phyloP scores from a whole-genome alignment of 2,888 invertebrate species.

The Anarsia innoxiella region DNA sequence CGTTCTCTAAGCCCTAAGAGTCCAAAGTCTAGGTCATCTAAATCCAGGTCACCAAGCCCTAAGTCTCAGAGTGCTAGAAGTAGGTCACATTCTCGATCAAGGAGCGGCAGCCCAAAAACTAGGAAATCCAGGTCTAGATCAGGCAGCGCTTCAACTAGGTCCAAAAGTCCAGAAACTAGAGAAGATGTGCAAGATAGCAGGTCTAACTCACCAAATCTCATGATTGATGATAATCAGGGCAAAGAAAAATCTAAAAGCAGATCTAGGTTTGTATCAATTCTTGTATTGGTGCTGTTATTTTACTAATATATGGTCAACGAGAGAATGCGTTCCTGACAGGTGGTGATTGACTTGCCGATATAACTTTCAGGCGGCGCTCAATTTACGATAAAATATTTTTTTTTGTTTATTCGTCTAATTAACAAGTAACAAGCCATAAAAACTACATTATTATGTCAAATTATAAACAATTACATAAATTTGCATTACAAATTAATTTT shows the following conservation, averaged over 20 bases:
- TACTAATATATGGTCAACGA: too few species aligned
- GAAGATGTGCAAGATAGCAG: constrained; percentile 57
- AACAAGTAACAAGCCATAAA: too few species aligned
- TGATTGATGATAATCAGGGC: constrained; percentile 64
- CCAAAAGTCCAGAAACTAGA: constrained; percentile 46
- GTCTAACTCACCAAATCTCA: constrained; percentile 70
- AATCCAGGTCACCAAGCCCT: constrained; percentile 33
- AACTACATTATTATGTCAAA: too few species aligned
- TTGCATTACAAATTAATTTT: too few species aligned
- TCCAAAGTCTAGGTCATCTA: constrained; percentile 33
- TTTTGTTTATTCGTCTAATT: too few species aligned
- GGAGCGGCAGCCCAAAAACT: constrained; percentile 49
- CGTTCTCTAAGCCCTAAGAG: constrained; percentile 48
- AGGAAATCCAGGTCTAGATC: constrained; percentile 39
- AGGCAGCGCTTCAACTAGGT: constrained; percentile 46
- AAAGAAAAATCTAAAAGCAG: constrained; percentile 59
- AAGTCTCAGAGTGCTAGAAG: constrained; percentile 37
- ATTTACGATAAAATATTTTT: too few species aligned
- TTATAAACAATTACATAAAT: too few species aligned
- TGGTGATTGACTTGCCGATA: too few species aligned
- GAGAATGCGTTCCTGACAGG: too few species aligned
- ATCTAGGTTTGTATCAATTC: too few species aligned
- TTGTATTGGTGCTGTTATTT: too few species aligned
- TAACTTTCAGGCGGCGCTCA: too few species aligned
- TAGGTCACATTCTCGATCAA: constrained; percentile 57